Percentiles rank a stretch among this genome's conserved stretches.
These are phyloP conservation scores for Heteractis magnifica DNA, from an alignment of 92 coral and sea anemone genomes.

Conservation along the genomic window DNA sequence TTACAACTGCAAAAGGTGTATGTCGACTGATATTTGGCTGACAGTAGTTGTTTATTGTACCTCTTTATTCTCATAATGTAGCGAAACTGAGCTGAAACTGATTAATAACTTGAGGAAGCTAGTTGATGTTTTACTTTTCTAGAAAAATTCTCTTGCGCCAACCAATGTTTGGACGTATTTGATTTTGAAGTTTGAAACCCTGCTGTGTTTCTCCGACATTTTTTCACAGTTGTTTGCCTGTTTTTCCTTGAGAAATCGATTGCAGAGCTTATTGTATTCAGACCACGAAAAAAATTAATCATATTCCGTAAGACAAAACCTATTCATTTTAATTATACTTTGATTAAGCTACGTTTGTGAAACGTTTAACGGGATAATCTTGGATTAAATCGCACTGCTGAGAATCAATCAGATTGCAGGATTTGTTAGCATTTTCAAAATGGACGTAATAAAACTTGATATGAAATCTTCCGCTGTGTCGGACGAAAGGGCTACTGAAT, in stretches of 20 bases:
- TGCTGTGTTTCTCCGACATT: background rate
- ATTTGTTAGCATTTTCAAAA: too few species aligned
- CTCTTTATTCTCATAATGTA: background rate
- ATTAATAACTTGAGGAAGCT: background rate
- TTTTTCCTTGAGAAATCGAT: background rate
- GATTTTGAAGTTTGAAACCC: background rate
- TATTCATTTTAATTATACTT: background rate
- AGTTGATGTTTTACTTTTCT: background rate
- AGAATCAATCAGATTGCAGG: background rate
- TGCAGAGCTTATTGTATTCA: background rate
- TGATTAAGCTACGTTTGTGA: constrained; percentile 1
- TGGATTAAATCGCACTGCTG: background rate
- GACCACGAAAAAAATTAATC: background rate
- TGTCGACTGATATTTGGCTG: background rate
- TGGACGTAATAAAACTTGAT: too few species aligned
- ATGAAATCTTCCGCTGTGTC: background rate
- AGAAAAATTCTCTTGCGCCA: background rate
- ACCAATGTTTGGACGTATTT: background rate
- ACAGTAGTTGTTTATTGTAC: background rate
- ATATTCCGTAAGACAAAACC: background rate
- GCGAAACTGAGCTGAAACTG: background rate
- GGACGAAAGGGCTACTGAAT: background rate
- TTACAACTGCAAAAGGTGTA: too few species aligned
- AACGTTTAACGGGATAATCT: background rate
- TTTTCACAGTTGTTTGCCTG: background rate